Evolutionary conservation across 2,797 vertebrate genomes (phyloP), one percentile per base, ranked within the genome.

Genomic region (Pyrrhura leucotis): DNA sequence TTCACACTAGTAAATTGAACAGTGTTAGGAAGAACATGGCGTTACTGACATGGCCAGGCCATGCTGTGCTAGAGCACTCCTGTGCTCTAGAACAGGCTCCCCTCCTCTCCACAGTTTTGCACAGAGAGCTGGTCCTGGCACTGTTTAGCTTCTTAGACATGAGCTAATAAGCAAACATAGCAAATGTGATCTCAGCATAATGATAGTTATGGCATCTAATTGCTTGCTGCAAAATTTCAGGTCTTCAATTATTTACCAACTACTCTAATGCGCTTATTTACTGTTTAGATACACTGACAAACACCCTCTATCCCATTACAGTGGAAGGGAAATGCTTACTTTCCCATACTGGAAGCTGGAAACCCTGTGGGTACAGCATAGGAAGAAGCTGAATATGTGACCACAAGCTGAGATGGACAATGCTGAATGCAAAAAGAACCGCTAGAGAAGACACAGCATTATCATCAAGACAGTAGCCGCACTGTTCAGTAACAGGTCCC

Each of bases 351-450:
- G 67, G n/a, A 75, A 87, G 33, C 59, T 44, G 59, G 35, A 77
- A 84, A 42, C 3, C 0, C 37, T 58, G 50, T 48, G 19, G 44
- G 29, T 26, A n/a, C 2, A 3, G 50, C 1, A 1, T 51, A 68
- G 21, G 39, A 76, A 29, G 45, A 58, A 22, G 28, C 14, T 33
- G 15, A 51, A 31, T 51, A 20, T 7, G 17, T n/a, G 39, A 18
- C 44, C 26, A 35, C 1, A 2, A 22, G 14, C 31, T 5, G 5
- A n/a, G 50, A 37, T 1, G 3, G 6, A 6, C 7, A 37, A 26
- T 33, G 40, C 26, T 68, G 63, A 33, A 31, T 7, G 5, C 51
- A 53, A 35, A 0, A 23, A 16, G 15, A 89, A 42, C 63, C 25
- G 4, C 3, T 2, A 11, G 31, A 29, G 25, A 56, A 31, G 42